Evolutionary conservation across 2,888 invertebrate genomes (phyloP).

Genomic region (Agonum fuliginosum): DNA sequence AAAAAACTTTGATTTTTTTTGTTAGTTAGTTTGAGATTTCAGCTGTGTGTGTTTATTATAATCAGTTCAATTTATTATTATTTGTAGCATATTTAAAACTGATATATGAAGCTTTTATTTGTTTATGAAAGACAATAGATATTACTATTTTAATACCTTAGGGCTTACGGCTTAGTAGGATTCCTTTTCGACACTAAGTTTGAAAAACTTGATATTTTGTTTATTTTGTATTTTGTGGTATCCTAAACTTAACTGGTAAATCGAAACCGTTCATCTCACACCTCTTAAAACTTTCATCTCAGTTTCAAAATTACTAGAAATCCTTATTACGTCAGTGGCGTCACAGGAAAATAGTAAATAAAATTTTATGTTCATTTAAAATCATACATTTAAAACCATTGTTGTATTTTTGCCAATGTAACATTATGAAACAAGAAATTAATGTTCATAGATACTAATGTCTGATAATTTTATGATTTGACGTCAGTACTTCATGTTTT

Average conservation of each 20-base stretch:
- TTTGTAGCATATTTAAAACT: no score
- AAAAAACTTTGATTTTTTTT: no score
- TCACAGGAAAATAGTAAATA: not conserved
- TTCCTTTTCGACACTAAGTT: no score
- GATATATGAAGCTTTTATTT: no score
- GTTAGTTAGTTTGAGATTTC: no score
- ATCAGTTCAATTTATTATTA: no score
- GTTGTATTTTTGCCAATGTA: not conserved
- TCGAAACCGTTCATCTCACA: not conserved
- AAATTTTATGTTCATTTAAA: not conserved
- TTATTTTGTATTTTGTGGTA: not conserved
- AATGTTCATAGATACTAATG: not conserved
- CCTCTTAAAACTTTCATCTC: not conserved
- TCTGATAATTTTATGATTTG: not conserved
- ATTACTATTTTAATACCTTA: no score
- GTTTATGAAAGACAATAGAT: no score
- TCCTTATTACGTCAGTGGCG: not conserved
- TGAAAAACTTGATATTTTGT: conserved; percentile 2
- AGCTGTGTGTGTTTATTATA: no score
- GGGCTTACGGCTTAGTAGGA: no score
- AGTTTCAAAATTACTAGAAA: not conserved
- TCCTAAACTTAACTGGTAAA: not conserved
- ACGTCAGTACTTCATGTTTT: not conserved
- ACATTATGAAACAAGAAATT: not conserved
- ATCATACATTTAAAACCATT: no score